Evolutionary conservation across 2,888 invertebrate genomes (phyloP).

Genomic region (Antheraea yamamai): DNA sequence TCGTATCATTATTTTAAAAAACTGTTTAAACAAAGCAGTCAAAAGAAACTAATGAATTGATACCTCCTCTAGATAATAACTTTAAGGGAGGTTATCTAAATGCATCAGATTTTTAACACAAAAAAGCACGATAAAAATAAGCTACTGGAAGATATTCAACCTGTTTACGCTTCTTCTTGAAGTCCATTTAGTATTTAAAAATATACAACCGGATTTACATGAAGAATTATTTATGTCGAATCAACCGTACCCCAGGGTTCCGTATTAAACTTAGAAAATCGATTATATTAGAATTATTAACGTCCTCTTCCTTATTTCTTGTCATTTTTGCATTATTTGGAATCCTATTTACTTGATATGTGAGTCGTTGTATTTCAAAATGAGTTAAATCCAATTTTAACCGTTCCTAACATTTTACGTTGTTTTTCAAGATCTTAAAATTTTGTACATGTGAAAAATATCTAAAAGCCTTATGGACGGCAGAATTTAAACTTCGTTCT

Average conservation of each 20-base stretch:
- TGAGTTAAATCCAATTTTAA: no score
- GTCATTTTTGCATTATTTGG: no score
- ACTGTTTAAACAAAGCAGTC: background rate
- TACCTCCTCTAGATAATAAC: background rate
- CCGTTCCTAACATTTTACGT: no score
- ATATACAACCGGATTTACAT: background rate
- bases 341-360: no score
- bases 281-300: no score
- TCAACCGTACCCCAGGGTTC: background rate
- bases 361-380: no score
- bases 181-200: background rate
- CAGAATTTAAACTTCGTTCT: no score
- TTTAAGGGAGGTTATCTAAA: background rate
- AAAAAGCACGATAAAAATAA: background rate
- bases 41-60: background rate
- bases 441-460: no score
- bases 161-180: background rate
- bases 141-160: background rate
- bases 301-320: no score
- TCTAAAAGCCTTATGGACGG: no score
- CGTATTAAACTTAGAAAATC: background rate
- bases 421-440: no score
- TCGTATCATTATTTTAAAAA: no score
- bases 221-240: background rate
- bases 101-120: background rate